Conservation (phyloP, 2,888 invertebrate species). For the Megastigmus dorsalis region DNA sequence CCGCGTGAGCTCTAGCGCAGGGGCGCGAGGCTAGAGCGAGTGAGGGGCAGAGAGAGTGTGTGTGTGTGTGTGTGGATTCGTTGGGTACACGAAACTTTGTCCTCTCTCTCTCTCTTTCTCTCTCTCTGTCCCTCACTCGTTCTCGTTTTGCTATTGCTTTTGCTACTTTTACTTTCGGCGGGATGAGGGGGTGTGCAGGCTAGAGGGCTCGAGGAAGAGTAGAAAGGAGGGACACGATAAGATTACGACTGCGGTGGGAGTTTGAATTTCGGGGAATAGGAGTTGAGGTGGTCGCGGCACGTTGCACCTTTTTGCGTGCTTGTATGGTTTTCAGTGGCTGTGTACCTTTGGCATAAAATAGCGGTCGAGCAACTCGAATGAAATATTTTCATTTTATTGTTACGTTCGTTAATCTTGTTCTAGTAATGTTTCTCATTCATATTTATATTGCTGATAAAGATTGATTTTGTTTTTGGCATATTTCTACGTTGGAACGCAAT, state of each 20-base stretch:
- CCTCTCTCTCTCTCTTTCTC: neutral
- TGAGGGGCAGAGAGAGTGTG: neutral
- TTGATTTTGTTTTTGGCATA: too few relatives aligned
- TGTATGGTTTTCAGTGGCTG: too few relatives aligned
- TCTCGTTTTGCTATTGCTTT: constrained; percentile 42
- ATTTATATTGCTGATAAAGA: too few relatives aligned
- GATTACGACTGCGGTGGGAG: constrained; percentile 33
- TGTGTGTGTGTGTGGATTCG: neutral
- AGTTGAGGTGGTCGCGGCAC: neutral
- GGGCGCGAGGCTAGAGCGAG: neutral
- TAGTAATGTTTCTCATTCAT: too few relatives aligned
- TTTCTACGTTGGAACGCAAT: too few relatives aligned
- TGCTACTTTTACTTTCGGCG: constrained; percentile 43
- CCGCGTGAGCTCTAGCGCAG: too few relatives aligned
- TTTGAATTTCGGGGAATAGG: constrained; percentile 48
- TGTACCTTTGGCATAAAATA: too few relatives aligned
- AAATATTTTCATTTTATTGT: too few relatives aligned
- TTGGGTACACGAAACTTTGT: constrained; percentile 32
- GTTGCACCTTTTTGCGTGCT: neutral
- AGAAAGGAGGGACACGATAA: constrained; percentile 35
- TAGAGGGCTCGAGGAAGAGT: constrained; percentile 13
- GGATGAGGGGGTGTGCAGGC: neutral
- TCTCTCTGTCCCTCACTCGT: neutral
- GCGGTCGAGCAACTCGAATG: too few relatives aligned
- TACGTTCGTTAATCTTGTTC: too few relatives aligned